phyloP scores from a whole-genome alignment of 2,888 invertebrate species.

The Desoria tigrina region DNA sequence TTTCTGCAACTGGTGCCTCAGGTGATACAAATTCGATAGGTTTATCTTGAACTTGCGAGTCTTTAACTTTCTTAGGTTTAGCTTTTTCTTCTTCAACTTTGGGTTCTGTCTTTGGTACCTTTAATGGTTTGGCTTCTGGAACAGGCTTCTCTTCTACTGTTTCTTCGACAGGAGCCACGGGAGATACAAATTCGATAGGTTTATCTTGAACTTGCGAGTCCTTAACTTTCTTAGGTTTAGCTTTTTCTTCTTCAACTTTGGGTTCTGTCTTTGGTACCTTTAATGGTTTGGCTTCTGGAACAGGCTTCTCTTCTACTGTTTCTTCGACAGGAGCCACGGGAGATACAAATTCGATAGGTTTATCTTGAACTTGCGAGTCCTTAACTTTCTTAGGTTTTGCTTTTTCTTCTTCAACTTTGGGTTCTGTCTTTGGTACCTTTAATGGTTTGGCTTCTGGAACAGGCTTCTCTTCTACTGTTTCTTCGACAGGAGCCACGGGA shows the following conservation, averaged over 20 bases:
- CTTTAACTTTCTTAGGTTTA: slow-evolving; percentile 8
- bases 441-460: neutral
- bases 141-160: neutral
- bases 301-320: neutral
- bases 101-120: neutral
- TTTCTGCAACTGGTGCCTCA: neutral
- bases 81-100: neutral
- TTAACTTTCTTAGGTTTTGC: neutral
- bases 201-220: neutral
- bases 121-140: neutral
- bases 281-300: neutral
- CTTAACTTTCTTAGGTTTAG: slow-evolving; percentile 14
- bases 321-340: neutral
- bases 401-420: slow-evolving; percentile 15
- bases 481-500: neutral
- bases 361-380: neutral
- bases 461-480: neutral
- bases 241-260: slow-evolving; percentile 6
- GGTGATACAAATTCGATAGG: slow-evolving; percentile 7
- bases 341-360: neutral
- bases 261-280: neutral
- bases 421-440: neutral
- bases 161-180: neutral
- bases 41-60: neutral
- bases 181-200: neutral